These are phyloP conservation scores for Chironomus riparius DNA, from an alignment of 2,888 invertebrate species.

Conservation along the genomic window DNA sequence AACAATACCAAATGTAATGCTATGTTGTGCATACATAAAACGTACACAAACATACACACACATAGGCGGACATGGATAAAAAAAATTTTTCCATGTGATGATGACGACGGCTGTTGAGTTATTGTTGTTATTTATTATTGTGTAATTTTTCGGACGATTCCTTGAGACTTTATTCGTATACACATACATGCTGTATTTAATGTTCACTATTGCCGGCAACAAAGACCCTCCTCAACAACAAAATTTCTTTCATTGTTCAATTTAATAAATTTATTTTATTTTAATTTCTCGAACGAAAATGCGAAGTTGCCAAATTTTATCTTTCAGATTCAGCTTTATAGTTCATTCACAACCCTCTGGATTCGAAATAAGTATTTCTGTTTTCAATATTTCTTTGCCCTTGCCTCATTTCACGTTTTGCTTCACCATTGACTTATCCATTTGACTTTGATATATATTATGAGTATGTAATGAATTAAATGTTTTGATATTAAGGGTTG, in stretches of 20 bases:
- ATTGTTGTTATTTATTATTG: neutral
- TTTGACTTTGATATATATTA: neutral
- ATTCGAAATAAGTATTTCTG: neutral
- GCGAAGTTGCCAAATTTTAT: slow-evolving; percentile 24
- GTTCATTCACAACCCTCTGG: neutral
- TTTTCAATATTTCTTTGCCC: too few relatives aligned
- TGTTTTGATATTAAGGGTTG: slow-evolving; percentile 3
- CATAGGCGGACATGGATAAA: neutral
- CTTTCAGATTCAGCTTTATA: neutral
- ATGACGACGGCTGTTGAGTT: neutral
- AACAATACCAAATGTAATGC: neutral
- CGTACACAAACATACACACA: neutral
- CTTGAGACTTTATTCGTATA: neutral
- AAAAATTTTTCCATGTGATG: neutral
- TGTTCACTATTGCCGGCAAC: neutral
- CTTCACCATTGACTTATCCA: neutral
- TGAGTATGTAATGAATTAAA: neutral
- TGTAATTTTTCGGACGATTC: neutral
- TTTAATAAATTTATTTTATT: slow-evolving; percentile 25
- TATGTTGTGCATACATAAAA: neutral
- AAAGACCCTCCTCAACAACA: slow-evolving; percentile 14
- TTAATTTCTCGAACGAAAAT: neutral
- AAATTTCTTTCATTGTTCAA: slow-evolving; percentile 19
- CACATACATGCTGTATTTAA: neutral
- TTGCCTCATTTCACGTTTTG: too few relatives aligned